Percentiles rank a stretch among this genome's conserved stretches.
phyloP scores from a whole-genome alignment of 2,797 vertebrate genomes.

The Myoxocephalus aenaeus region DNA sequence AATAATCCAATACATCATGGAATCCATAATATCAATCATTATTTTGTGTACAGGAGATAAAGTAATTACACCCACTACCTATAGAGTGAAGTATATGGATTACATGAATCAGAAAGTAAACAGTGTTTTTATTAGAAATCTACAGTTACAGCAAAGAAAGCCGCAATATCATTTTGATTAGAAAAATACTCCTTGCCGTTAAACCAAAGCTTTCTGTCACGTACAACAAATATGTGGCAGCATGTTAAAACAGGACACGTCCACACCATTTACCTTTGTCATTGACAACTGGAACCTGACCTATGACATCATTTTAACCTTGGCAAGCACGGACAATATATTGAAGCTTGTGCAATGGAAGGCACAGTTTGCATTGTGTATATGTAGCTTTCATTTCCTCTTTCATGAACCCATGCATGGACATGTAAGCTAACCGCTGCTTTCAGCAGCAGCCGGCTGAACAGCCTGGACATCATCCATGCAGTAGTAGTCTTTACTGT shows the following conservation, averaged over 20 bases:
- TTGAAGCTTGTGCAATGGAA: too few relatives aligned
- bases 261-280: constrained; percentile 86
- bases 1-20: too few relatives aligned
- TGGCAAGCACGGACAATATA: too few relatives aligned
- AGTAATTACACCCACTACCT: too few relatives aligned
- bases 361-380: too few relatives aligned
- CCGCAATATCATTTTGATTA: constrained; percentile 13
- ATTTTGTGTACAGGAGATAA: too few relatives aligned
- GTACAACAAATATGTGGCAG: constrained; percentile 5
- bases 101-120: constrained; percentile 54
- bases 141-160: too few relatives aligned
- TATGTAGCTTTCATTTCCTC: too few relatives aligned
- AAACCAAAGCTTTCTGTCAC: constrained; percentile 13
- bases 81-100: constrained; percentile 37
- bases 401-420: too few relatives aligned
- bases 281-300: too few relatives aligned
- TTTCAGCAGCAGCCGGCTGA: constrained; percentile 41
- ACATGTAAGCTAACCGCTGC: too few relatives aligned
- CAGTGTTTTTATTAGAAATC: constrained; percentile 68
- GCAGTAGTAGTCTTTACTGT: constrained; percentile 92
- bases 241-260: neutral
- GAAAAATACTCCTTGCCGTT: constrained; percentile 18
- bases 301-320: too few relatives aligned
- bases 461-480: constrained; percentile 74
- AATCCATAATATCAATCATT: neutral